Evolutionary conservation across 1,140 invertebrate species (phyloP).

Genomic region (Neocloeon triangulifer): DNA sequence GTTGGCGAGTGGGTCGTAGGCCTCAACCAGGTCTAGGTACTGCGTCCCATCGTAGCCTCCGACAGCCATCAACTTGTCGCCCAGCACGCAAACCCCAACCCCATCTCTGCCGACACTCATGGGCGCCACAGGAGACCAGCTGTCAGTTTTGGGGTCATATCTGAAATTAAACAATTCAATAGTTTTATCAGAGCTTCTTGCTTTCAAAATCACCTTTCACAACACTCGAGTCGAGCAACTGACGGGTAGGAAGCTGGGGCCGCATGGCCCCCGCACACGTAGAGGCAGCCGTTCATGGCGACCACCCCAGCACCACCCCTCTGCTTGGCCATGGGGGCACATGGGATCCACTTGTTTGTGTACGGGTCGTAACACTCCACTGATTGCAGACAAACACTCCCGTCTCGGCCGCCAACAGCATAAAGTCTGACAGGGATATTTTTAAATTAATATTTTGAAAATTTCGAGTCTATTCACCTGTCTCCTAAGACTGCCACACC

Average conservation of each 20-base stretch:
- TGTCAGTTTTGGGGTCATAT: conserved; percentile 56
- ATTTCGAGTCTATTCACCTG: conserved; percentile 4
- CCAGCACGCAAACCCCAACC: conserved; percentile 73
- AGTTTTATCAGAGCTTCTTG: not conserved
- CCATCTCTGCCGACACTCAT: conserved; percentile 73
- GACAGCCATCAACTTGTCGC: conserved; percentile 69
- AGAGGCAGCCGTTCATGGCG: conserved; percentile 58
- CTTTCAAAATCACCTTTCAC: conserved; percentile 48
- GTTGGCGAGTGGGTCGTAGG: conserved; percentile 77
- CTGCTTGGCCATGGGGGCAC: conserved; percentile 70
- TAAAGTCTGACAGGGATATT: conserved; percentile 52
- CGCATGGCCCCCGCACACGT: conserved; percentile 75
- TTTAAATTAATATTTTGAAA: too few species aligned
- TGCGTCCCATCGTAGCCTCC: conserved; percentile 91
- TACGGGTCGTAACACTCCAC: conserved; percentile 86
- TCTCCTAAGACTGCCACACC: conserved; percentile 22
- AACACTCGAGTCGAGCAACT: conserved; percentile 63
- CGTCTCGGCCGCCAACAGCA: conserved; percentile 81
- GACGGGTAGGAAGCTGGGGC: conserved; percentile 62
- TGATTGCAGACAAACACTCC: conserved; percentile 68
- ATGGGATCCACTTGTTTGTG: conserved; percentile 68
- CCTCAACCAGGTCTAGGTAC: conserved; percentile 75
- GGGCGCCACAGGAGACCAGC: conserved; percentile 73
- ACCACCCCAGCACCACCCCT: conserved; percentile 76
- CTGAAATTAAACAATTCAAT: conserved; percentile 21